Conservation (phyloP, 1,140 invertebrate species). For the Drosophila erecta region DNA sequence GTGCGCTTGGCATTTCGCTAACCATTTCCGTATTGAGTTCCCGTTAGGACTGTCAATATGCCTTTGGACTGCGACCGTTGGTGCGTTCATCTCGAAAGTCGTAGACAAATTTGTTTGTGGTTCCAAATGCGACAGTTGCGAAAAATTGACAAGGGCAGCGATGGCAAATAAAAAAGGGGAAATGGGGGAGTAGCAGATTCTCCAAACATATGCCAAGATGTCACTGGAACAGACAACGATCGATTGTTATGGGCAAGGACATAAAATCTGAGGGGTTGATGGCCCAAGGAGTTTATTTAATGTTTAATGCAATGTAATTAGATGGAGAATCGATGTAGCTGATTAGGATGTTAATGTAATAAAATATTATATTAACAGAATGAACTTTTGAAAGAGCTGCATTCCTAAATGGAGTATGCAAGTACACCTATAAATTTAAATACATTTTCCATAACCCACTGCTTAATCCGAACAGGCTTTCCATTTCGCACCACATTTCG, state of each 20-base stretch:
- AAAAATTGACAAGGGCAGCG: neutral
- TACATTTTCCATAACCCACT: neutral
- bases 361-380: neutral
- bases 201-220: conserved; percentile 57
- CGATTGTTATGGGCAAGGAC: conserved; percentile 21
- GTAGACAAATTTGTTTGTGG: conserved; percentile 82
- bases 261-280: conserved; percentile 12
- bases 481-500: conserved; percentile 74
- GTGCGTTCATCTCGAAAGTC: conserved; percentile 63
- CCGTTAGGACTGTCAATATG: conserved; percentile 74
- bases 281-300: neutral
- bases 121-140: conserved; percentile 71
- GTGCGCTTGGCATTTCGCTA: conserved; percentile 12
- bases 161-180: neutral
- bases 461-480: conserved; percentile 70
- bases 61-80: conserved; percentile 44
- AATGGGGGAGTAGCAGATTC: conserved; percentile 15
- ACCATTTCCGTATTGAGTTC: conserved; percentile 62
- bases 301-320: conserved; percentile 1
- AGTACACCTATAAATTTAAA: too few relatives aligned
- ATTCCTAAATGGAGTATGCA: too few relatives aligned
- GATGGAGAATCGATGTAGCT: neutral
- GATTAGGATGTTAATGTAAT: neutral
- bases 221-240: conserved; percentile 17
- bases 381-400: too few relatives aligned